phyloP scores from a whole-genome alignment of 2,888 invertebrate species.

The Cyaniris semiargus region DNA sequence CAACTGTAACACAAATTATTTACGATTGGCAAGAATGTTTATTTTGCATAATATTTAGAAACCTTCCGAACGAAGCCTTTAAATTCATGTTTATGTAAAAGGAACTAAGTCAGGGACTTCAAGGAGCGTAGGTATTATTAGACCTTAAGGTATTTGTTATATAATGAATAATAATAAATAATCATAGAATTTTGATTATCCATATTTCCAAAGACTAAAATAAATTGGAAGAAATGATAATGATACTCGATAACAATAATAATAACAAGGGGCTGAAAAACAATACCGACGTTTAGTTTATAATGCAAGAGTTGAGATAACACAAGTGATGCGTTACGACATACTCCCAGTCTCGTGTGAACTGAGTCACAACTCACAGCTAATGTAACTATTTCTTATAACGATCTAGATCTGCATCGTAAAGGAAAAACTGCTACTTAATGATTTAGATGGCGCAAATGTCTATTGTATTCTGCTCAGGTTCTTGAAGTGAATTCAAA shows the following conservation, averaged over 20 bases:
- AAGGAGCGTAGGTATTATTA: slow-evolving; percentile 12
- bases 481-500: background rate
- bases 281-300: background rate
- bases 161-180: background rate
- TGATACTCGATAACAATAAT: background rate
- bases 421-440: background rate
- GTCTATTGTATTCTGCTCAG: slow-evolving; percentile 10
- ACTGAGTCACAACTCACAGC: slow-evolving; percentile 28
- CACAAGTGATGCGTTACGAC: slow-evolving; percentile 22
- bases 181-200: background rate
- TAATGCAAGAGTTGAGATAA: slow-evolving; percentile 9
- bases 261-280: background rate
- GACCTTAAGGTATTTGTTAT: background rate
- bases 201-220: background rate
- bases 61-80: slow-evolving; percentile 39
- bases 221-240: background rate
- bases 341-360: slow-evolving; percentile 24
- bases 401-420: background rate
- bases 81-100: slow-evolving; percentile 26
- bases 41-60: slow-evolving; percentile 47
- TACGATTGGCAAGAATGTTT: slow-evolving; percentile 32
- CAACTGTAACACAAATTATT: slow-evolving; percentile 38
- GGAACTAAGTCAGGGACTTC: slow-evolving; percentile 24
- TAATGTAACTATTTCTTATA: slow-evolving; percentile 20
- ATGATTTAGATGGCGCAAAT: background rate